These are phyloP conservation scores for Orthosia gracilis DNA, from an alignment of 2,888 invertebrate species.

Conservation along the genomic window DNA sequence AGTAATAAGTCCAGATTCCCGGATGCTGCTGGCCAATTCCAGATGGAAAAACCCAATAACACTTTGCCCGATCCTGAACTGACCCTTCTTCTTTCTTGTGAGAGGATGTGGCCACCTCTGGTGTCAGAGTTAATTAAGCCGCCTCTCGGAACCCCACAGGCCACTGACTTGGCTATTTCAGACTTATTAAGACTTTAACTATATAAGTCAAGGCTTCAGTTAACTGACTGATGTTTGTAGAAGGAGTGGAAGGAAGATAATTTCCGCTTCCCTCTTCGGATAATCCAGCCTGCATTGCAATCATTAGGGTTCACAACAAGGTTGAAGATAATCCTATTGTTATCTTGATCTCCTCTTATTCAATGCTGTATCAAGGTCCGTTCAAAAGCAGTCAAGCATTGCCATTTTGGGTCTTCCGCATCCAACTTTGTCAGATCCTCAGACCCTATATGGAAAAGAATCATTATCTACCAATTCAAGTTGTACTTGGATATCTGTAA, in stretches of 20 bases:
- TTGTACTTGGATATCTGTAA: slow-evolving; percentile 22
- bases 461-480: slow-evolving; percentile 33
- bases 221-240: background rate
- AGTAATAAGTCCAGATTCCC: too few species aligned
- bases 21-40: too few species aligned
- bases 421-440: slow-evolving; percentile 21
- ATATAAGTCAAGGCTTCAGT: background rate
- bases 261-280: background rate
- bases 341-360: slow-evolving; percentile 10
- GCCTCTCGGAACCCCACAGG: too few species aligned
- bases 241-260: background rate
- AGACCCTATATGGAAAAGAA: slow-evolving; percentile 24
- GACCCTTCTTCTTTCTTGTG: too few species aligned
- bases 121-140: too few species aligned
- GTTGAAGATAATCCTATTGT: background rate
- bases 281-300: background rate
- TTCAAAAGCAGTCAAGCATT: slow-evolving; percentile 29
- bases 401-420: slow-evolving; percentile 45
- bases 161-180: too few species aligned
- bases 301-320: background rate
- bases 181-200: too few species aligned
- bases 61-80: too few species aligned
- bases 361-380: slow-evolving; percentile 19
- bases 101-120: too few species aligned
- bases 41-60: too few species aligned